These are phyloP conservation scores for Nothoprocta perdicaria DNA, from an alignment of 2,113 vertebrate genomes.

Conservation along the genomic window DNA sequence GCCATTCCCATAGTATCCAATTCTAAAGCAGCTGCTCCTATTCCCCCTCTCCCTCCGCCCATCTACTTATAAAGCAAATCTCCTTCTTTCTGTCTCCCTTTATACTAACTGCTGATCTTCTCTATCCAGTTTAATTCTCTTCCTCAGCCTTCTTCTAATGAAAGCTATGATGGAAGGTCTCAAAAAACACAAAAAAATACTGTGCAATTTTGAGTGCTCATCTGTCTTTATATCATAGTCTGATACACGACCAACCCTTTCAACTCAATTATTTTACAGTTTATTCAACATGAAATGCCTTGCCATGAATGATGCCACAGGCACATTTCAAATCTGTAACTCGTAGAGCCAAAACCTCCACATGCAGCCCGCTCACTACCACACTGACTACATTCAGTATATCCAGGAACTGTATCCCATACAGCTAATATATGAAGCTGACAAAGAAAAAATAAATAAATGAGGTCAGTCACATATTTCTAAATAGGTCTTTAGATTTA, in stretches of 20 bases:
- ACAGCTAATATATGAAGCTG: background rate
- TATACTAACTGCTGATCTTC: background rate
- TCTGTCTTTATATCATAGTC: background rate
- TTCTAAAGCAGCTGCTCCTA: background rate
- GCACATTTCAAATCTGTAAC: background rate
- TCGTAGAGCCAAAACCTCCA: background rate
- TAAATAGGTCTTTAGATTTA: background rate
- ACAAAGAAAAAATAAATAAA: background rate
- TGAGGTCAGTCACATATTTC: background rate
- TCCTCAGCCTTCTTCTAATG: background rate
- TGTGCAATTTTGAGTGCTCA: background rate
- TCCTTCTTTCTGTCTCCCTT: background rate
- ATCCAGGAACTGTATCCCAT: background rate
- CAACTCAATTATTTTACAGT: background rate
- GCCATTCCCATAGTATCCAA: background rate
- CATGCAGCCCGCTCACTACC: background rate
- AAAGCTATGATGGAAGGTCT: background rate
- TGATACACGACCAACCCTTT: background rate
- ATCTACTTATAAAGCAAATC: background rate
- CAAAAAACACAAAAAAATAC: background rate
- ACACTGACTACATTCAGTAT: background rate
- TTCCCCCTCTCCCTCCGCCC: background rate
- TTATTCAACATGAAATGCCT: slow-evolving; percentile 4
- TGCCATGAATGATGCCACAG: background rate
- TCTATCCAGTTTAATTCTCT: background rate